These are phyloP conservation scores for Calidris pygmaea DNA, from an alignment of 2,113 vertebrate genomes.

Conservation along the genomic window DNA sequence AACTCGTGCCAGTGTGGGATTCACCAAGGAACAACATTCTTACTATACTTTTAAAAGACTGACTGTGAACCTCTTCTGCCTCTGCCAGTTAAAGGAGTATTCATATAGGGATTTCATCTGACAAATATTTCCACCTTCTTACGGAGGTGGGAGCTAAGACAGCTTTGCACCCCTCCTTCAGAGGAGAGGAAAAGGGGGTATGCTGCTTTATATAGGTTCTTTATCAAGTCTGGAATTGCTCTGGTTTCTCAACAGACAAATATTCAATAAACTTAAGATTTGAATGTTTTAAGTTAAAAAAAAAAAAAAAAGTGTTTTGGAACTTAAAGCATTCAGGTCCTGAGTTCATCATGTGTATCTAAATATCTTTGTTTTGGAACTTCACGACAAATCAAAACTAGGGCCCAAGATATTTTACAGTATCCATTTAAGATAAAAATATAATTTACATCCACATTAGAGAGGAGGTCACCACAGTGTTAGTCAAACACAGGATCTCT, in stretches of 20 bases:
- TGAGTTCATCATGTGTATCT: not conserved
- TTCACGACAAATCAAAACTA: not conserved
- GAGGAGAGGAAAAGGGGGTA: not conserved
- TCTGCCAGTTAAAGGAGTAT: not conserved
- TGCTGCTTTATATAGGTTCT: not conserved
- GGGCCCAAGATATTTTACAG: not conserved
- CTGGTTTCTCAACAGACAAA: not conserved
- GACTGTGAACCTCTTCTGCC: not conserved
- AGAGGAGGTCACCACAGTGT: conserved; percentile 20
- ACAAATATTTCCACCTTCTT: not conserved
- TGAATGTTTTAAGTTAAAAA: not conserved
- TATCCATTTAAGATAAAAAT: not conserved
- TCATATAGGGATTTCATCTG: not conserved
- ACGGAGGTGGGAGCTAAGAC: not conserved
- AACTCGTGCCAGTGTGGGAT: not conserved
- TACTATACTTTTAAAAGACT: not conserved
- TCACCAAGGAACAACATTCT: conserved; percentile 19
- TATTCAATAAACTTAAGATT: not conserved
- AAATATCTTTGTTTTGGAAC: not conserved
- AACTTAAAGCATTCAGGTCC: not conserved
- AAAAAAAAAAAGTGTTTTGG: not conserved
- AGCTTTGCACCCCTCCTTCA: not conserved
- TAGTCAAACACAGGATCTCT: conserved; percentile 58
- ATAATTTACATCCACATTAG: not conserved
- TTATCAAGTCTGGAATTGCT: not conserved